Evolutionary conservation across 2,797 vertebrate species (phyloP).

Genomic region (Enteromius mattozi): DNA sequence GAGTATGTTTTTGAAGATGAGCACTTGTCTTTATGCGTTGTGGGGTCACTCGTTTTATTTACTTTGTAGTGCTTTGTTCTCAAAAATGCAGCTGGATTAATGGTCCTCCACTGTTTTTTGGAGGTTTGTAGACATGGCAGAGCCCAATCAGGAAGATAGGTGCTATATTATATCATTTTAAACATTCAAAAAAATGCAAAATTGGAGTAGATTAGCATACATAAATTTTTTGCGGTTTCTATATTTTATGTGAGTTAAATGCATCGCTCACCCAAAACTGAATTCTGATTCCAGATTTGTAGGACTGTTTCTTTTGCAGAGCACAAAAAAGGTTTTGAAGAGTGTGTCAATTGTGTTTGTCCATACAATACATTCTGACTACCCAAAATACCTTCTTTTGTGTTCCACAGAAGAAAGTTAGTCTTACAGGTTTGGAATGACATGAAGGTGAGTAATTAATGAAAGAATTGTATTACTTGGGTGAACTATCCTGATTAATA

Average conservation of each 20-base stretch:
- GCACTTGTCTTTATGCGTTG: background rate
- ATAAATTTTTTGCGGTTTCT: background rate
- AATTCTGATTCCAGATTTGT: background rate
- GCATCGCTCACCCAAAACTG: background rate
- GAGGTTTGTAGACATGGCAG: constrained; percentile 6
- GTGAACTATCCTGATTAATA: constrained; percentile 6
- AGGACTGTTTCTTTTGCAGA: constrained; percentile 10
- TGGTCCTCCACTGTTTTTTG: background rate
- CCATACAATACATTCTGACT: constrained; percentile 4
- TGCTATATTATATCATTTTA: background rate
- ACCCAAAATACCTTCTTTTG: constrained; percentile 7
- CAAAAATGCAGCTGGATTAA: background rate
- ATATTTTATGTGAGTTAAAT: background rate
- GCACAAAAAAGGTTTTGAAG: constrained; percentile 17
- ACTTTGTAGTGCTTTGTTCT: constrained; percentile 12
- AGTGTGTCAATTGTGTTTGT: constrained; percentile 16
- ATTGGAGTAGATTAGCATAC: background rate
- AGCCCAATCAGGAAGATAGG: background rate
- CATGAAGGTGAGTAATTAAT: background rate
- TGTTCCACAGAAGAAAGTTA: constrained; percentile 2
- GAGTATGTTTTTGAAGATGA: constrained; percentile 31
- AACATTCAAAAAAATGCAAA: background rate
- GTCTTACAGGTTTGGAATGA: constrained; percentile 5
- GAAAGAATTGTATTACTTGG: background rate
- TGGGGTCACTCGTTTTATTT: background rate